phyloP scores from a whole-genome alignment of 1,140 invertebrate genomes.

The Phocides pigmalion region DNA sequence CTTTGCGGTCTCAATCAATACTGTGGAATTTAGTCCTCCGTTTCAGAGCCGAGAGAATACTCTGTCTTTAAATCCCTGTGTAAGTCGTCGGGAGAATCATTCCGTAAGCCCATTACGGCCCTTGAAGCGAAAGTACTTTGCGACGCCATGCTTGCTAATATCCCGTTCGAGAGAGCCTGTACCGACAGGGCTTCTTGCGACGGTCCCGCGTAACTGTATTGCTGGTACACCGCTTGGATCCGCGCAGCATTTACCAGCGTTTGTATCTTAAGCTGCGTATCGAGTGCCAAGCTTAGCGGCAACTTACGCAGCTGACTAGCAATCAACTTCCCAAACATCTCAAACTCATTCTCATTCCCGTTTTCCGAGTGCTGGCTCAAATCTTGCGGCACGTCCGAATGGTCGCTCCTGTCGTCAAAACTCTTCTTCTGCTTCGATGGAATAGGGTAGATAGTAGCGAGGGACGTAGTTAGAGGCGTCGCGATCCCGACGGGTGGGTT shows the following conservation, averaged over 20 bases:
- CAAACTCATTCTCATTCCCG: conserved; percentile 77
- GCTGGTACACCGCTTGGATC: conserved; percentile 78
- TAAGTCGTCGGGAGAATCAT: conserved; percentile 71
- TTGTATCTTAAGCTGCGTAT: conserved; percentile 78
- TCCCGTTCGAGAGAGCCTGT: conserved; percentile 75
- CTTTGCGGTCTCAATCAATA: background rate
- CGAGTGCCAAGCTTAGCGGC: conserved; percentile 74
- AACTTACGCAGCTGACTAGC: conserved; percentile 75
- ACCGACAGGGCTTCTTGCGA: conserved; percentile 74
- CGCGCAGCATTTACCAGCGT: conserved; percentile 77
- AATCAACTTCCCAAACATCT: conserved; percentile 80
- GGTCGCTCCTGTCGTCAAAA: conserved; percentile 61
- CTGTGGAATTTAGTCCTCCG: conserved; percentile 56
- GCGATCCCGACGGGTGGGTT: conserved; percentile 74
- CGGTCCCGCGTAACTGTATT: conserved; percentile 76
- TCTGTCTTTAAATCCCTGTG: conserved; percentile 66
- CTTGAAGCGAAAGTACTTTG: conserved; percentile 64
- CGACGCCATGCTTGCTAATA: conserved; percentile 70
- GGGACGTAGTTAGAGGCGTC: conserved; percentile 70
- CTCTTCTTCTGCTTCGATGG: conserved; percentile 74
- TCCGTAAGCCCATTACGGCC: conserved; percentile 56
- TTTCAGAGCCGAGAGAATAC: conserved; percentile 66
- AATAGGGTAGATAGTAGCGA: conserved; percentile 73
- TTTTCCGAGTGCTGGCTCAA: conserved; percentile 75
- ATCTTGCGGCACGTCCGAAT: conserved; percentile 69